Evolutionary conservation across 2,888 invertebrate species (phyloP), one percentile per base, ranked within the genome.

Genomic region (Polyommatus iphigenia): DNA sequence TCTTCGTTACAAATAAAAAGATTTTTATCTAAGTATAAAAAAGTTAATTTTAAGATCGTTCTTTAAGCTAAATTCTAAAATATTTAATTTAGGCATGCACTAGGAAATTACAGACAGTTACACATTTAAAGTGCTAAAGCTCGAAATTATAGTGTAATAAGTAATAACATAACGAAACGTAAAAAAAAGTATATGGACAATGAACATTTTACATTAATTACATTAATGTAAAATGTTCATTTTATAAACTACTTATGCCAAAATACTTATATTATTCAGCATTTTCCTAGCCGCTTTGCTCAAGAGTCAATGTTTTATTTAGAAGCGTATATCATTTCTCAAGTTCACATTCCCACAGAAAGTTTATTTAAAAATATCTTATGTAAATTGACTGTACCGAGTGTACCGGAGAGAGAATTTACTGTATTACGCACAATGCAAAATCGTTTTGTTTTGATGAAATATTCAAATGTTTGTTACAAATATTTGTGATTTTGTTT

Each of bases 291-390:
- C 67, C 29, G 67, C 32, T 32, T 29, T 67, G 15, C 29, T 67
- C 2, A 67, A 29, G 29, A 67, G 24, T 67, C 29, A 54, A 75
- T 54, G 54, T 75, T 75, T 75, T 75, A 75, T 75, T 75, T 75
- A 54, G 46, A 54, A 75, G 54, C 46, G 46, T 46, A 46, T 13
- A 73, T 54, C 75, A 75, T 75, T 54, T 54, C 75, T 54, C 54
- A 75, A 50, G 18, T 54, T 29, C 54, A 50, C 75, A 50, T 50
- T 75, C 29, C 75, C 54, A 18, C 50, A 15, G 75, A 75, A 75
- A 75, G 24, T 54, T 54, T 54, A 54, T 54, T 75, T 75, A 50
- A 75, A 73, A 75, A 75, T 75, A 75, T 75, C 75, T 54, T 6
- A 75, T 75, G 54, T 75, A 75, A 54, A 75, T 75, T 75, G 54